phyloP scores from a whole-genome alignment of 2,797 vertebrate genomes.

The Rhincodon typus region DNA sequence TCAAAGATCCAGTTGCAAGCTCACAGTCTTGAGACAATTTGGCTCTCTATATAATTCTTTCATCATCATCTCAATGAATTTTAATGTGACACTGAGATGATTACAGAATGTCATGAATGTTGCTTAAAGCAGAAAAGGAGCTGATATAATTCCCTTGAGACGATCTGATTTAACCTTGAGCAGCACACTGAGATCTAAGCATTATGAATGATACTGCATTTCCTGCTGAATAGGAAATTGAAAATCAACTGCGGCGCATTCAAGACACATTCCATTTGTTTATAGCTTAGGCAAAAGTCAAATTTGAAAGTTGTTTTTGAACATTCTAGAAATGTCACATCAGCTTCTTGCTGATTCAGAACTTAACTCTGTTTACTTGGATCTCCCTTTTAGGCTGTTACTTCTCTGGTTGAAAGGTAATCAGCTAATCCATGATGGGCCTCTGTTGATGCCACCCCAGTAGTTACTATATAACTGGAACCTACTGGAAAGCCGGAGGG shows the following conservation, averaged over 20 bases:
- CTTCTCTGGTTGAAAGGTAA: background rate
- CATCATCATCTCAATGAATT: conserved; percentile 28
- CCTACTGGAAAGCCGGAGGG: background rate
- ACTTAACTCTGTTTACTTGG: background rate
- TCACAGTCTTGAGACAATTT: background rate
- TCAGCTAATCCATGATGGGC: background rate
- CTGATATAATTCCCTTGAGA: conserved; percentile 16
- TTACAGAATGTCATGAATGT: conserved; percentile 25
- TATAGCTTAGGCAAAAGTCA: background rate
- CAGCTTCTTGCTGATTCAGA: background rate
- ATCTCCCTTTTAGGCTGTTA: background rate
- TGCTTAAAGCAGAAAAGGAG: conserved; percentile 26
- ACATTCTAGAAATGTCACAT: background rate
- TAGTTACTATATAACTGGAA: background rate
- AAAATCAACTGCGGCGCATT: conserved; percentile 18
- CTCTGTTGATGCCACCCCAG: background rate
- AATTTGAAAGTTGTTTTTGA: background rate
- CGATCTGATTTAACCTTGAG: background rate
- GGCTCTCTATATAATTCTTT: background rate
- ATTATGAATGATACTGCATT: background rate
- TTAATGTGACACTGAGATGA: conserved; percentile 29
- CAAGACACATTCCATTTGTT: background rate
- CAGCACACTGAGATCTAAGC: background rate
- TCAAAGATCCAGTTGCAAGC: conserved; percentile 23
- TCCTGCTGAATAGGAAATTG: conserved; percentile 19